Conservation (phyloP, 23 tunicate genomes). For the Ascidia mentula region DNA sequence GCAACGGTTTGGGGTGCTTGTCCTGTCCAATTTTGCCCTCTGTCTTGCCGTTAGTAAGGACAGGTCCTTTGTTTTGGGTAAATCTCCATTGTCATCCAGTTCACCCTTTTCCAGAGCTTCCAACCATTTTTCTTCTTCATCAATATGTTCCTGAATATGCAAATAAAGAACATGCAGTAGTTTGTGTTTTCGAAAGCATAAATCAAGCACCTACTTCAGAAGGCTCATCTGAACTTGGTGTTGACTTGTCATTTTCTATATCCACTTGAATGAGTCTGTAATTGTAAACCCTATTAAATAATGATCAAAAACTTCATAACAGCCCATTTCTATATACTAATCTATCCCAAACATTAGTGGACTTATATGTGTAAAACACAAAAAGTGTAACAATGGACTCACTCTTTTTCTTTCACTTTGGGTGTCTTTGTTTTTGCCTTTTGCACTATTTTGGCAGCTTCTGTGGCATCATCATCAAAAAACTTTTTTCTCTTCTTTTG, state of each 20-base stretch:
- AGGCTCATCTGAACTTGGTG: not conserved
- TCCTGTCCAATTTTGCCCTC: constrained; percentile 52
- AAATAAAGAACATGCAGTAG: not conserved
- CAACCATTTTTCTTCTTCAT: constrained; percentile 79
- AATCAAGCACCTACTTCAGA: not conserved
- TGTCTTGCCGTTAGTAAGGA: constrained; percentile 69
- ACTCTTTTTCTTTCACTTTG: not conserved
- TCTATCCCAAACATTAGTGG: no score
- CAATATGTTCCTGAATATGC: constrained; percentile 10
- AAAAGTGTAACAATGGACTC: not conserved
- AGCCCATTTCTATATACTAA: no score
- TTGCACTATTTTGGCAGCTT: not conserved
- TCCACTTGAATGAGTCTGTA: no score
- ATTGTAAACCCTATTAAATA: no score
- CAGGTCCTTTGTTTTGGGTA: constrained; percentile 62
- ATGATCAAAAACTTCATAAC: no score
- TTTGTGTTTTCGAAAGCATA: not conserved
- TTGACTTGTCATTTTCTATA: no score
- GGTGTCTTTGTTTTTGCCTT: not conserved
- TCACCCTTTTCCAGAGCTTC: constrained; percentile 86
- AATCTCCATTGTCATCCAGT: constrained; percentile 75
- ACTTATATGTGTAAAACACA: no score
- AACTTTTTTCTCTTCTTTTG: constrained; percentile 19
- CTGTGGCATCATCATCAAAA: constrained; percentile 18
- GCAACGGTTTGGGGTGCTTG: constrained; percentile 8